Evolutionary conservation across 2,113 vertebrate species (phyloP).

Genomic region (Protobothrops flavoviridis): DNA sequence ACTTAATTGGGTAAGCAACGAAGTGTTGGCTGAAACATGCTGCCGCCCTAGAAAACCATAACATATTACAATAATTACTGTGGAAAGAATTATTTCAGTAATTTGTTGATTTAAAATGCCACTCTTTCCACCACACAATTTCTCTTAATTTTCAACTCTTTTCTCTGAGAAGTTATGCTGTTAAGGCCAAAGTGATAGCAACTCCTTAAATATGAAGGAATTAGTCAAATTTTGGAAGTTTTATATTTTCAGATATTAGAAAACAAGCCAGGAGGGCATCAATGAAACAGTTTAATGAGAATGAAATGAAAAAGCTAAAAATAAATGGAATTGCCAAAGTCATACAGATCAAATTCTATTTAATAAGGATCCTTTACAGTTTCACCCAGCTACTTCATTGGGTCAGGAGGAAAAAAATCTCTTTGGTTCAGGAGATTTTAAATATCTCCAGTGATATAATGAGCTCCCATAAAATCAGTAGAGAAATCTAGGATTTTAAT

Average conservation of each 20-base stretch:
- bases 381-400: neutral
- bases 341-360: neutral
- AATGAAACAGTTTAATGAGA: neutral
- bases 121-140: neutral
- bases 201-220: neutral
- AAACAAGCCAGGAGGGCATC: neutral
- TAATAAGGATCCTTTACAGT: neutral
- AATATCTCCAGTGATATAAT: neutral
- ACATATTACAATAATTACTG: neutral
- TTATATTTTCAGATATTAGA: neutral
- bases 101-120: neutral
- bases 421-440: neutral
- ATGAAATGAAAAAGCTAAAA: neutral
- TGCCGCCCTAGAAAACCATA: neutral
- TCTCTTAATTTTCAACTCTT: neutral
- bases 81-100: neutral
- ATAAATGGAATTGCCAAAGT: neutral
- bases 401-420: neutral
- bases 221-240: neutral
- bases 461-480: neutral
- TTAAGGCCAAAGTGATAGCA: neutral
- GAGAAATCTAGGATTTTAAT: neutral
- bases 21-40: neutral
- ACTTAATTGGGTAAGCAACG: neutral
- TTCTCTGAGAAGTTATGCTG: neutral